phyloP scores from a whole-genome alignment of 2,113 vertebrate genomes.

The Psilopsiagon aurifrons region DNA sequence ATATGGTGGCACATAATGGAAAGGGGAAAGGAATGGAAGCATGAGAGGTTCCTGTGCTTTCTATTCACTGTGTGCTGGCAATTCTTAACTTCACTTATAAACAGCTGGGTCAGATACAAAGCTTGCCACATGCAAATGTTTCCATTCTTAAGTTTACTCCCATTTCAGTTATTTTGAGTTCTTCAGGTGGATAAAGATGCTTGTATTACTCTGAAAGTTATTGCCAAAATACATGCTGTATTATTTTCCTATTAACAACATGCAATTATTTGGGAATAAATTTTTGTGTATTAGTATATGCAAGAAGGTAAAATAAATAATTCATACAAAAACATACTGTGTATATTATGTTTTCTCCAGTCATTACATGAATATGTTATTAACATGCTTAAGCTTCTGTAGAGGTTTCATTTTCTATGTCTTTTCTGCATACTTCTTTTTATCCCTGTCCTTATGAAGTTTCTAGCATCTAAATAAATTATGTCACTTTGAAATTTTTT shows the following conservation, averaged over 20 bases:
- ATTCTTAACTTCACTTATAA: background rate
- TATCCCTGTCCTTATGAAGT: background rate
- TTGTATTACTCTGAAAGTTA: background rate
- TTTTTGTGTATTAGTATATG: background rate
- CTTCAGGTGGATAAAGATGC: background rate
- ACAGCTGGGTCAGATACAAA: background rate
- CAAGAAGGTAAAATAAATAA: conserved; percentile 39
- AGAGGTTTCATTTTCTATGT: conserved; percentile 43
- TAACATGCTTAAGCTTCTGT: conserved; percentile 11
- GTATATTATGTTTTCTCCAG: background rate
- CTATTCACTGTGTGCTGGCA: background rate
- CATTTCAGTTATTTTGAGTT: background rate
- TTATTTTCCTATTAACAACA: background rate
- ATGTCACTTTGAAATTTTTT: conserved; percentile 30
- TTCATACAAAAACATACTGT: conserved; percentile 43
- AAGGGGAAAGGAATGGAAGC: background rate
- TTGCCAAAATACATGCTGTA: background rate
- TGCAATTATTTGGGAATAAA: background rate
- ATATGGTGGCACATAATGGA: background rate
- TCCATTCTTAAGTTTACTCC: background rate
- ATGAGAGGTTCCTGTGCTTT: background rate
- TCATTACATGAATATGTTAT: conserved; percentile 48
- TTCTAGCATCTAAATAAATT: conserved; percentile 45
- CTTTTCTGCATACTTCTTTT: conserved; percentile 4
- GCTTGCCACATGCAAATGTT: background rate